Percentiles rank a stretch among this genome's conserved stretches.
Conservation (phyloP, 1,140 invertebrate genomes). For the Platyura marginata region DNA sequence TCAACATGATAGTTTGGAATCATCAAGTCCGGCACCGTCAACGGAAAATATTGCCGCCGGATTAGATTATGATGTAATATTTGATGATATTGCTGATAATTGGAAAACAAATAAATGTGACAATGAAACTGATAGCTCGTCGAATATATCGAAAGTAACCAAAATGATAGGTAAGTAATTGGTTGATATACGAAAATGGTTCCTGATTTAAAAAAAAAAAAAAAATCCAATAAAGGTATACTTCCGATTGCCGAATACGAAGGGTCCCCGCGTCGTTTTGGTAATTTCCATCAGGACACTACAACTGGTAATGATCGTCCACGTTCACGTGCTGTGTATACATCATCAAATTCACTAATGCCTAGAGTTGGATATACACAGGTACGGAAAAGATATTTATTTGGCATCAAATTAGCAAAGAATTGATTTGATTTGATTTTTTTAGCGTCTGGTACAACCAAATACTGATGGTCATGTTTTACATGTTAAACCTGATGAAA, state of each 20-base stretch:
- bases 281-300: conserved; percentile 14
- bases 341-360: conserved; percentile 42
- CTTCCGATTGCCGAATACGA: conserved; percentile 46
- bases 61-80: conserved; percentile 56
- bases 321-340: conserved; percentile 34
- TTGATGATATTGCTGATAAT: conserved; percentile 59
- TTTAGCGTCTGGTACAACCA: no score
- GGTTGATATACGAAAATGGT: no score
- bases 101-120: conserved; percentile 23
- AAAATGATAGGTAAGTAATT: not conserved
- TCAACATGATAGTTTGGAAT: conserved; percentile 20
- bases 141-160: not conserved
- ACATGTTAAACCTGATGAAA: no score
- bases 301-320: conserved; percentile 17
- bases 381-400: conserved; percentile 15
- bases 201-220: no score
- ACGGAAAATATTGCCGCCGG: no score
- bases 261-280: conserved; percentile 74
- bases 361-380: conserved; percentile 55
- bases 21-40: conserved; percentile 8
- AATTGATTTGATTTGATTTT: no score
- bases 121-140: not conserved
- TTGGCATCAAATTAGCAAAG: not conserved
- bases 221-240: not conserved
- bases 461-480: no score